phyloP scores from a whole-genome alignment of 1,140 invertebrate species.

The Portunus trituberculatus region DNA sequence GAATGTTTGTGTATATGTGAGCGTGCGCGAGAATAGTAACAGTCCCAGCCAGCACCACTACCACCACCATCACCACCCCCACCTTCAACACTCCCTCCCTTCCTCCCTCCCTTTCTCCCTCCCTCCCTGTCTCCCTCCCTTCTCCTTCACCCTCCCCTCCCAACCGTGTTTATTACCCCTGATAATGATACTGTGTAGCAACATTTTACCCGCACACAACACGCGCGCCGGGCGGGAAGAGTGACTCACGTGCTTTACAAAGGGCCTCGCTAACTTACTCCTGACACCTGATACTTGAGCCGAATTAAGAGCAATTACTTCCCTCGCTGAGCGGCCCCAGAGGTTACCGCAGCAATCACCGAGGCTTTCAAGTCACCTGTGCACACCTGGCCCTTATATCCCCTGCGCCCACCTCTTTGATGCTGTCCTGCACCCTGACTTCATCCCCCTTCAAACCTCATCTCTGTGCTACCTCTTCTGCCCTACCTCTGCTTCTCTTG shows the following conservation, averaged over 20 bases:
- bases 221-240: background rate
- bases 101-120: background rate
- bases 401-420: background rate
- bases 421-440: background rate
- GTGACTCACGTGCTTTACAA: slow-evolving; percentile 12
- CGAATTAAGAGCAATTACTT: background rate
- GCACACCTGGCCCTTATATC: background rate
- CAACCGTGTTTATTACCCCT: slow-evolving; percentile 5
- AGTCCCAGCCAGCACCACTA: background rate
- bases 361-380: background rate
- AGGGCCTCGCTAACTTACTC: background rate
- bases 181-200: slow-evolving; percentile 25
- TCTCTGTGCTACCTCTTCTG: background rate
- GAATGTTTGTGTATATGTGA: slow-evolving; percentile 36
- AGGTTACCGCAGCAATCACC: slow-evolving; percentile 1
- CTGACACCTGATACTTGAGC: background rate
- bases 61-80: background rate
- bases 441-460: background rate
- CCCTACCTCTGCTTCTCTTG: too few species aligned
- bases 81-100: background rate
- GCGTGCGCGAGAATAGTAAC: slow-evolving; percentile 29
- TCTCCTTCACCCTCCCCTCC: background rate
- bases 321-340: background rate
- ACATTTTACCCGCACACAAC: slow-evolving; percentile 40
- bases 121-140: background rate